Conservation (phyloP, 2,888 invertebrate species). For the Tachina lurida region DNA sequence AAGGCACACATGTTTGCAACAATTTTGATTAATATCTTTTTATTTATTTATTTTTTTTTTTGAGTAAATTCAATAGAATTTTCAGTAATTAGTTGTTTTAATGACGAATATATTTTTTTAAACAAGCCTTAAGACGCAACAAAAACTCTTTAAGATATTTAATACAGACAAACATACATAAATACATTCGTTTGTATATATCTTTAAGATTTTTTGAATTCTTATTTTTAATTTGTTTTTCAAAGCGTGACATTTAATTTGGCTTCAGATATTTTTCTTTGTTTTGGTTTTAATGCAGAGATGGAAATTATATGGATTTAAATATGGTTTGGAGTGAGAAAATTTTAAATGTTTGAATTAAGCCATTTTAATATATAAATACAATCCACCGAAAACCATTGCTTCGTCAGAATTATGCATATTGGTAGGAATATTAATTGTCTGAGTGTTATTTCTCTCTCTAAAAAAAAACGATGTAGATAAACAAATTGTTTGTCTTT, state of each 20-base stretch:
- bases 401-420: too few species aligned
- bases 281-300: background rate
- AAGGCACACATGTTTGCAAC: background rate
- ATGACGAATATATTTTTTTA: background rate
- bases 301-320: background rate
- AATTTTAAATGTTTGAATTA: background rate
- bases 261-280: background rate
- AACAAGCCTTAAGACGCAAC: background rate
- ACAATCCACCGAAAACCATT: too few species aligned
- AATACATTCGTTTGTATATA: too few species aligned
- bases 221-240: conserved; percentile 8
- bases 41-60: background rate
- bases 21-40: background rate
- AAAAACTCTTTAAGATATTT: background rate
- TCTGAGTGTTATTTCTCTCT: too few species aligned
- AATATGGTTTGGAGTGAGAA: background rate
- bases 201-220: background rate
- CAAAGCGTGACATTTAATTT: conserved; percentile 5
- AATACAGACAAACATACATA: too few species aligned
- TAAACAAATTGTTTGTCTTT: too few species aligned
- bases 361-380: too few species aligned
- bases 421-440: too few species aligned
- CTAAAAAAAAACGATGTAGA: too few species aligned
- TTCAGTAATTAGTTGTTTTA: conserved; percentile 8
- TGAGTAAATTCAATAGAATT: background rate